Evolutionary conservation across 1,140 invertebrate species (phyloP).

Genomic region (Drosophila bipectinata): DNA sequence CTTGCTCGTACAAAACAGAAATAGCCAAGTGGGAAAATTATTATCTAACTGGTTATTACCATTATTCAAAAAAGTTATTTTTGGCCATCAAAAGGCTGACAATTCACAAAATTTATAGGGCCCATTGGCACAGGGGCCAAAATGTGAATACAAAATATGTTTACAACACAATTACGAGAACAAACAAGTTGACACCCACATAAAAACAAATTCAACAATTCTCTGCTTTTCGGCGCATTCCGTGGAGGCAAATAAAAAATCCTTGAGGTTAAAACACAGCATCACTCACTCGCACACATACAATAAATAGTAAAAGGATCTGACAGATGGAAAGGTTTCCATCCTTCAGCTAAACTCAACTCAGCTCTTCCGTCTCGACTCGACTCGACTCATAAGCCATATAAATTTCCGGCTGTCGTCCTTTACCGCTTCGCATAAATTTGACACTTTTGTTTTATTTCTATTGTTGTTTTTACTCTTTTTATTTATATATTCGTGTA

Average conservation of each 20-base stretch:
- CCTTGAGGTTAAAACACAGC: slow-evolving; percentile 47
- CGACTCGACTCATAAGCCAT: slow-evolving; percentile 58
- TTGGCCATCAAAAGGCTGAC: slow-evolving; percentile 3
- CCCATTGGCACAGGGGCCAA: slow-evolving; percentile 15
- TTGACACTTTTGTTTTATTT: slow-evolving; percentile 65
- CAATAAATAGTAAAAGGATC: slow-evolving; percentile 7
- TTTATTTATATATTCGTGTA: slow-evolving; percentile 39
- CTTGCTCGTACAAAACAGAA: neutral
- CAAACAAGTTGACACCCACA: slow-evolving; percentile 52
- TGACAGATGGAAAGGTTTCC: slow-evolving; percentile 46
- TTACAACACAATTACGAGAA: slow-evolving; percentile 56
- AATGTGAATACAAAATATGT: slow-evolving; percentile 46
- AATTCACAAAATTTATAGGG: slow-evolving; percentile 20
- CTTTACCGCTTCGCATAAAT: slow-evolving; percentile 73
- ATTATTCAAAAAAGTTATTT: slow-evolving; percentile 17
- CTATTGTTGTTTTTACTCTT: slow-evolving; percentile 17
- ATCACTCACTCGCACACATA: slow-evolving; percentile 6
- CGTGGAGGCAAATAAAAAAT: slow-evolving; percentile 58
- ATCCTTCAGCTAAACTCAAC: slow-evolving; percentile 20
- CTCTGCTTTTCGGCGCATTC: slow-evolving; percentile 25
- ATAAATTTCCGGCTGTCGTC: slow-evolving; percentile 68
- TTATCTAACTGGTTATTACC: slow-evolving; percentile 12
- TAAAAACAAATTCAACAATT: slow-evolving; percentile 46
- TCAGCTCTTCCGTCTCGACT: slow-evolving; percentile 25
- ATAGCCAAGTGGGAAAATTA: slow-evolving; percentile 5